Base-by-base conservation (phyloP, 2,888 invertebrate genomes). In the Alloplasta piceator region DNA sequence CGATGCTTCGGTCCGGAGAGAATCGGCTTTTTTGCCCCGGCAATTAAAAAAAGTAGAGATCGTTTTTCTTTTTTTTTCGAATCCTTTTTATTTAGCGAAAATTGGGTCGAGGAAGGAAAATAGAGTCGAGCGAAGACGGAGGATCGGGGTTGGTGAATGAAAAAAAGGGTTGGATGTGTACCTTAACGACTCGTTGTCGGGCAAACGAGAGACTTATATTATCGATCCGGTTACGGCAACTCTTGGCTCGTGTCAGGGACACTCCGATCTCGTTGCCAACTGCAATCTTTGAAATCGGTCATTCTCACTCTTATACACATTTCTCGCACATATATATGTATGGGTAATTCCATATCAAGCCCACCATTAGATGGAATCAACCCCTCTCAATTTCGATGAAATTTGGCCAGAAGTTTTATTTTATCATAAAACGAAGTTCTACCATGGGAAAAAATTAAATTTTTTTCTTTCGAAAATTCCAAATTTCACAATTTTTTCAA, bases 251-350 rank as follows among this genome's bases (percentile, higher is more conserved):
- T 80, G 82, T 82, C 82, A 66, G 67, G 80, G 77, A 82, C 84
- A 80, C 84, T 83, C 78, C 77, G 81, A 84, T 83, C 78, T 81
- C 82, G 84, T 83, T 84, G 84, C 84, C 84, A 84, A 84, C 84
- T 80, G 80, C 84, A 83, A 83, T 84, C 83, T 83, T 84, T 80
- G 78, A 80, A 84, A 83, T 83, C 82, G 72, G n/a, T n/a, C n/a
- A n/a, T n/a, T n/a, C n/a, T 74, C 43, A 46, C 43, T 72, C 39
- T n/a, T 60, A 61, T 14, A 61, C 16, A 26, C 63, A n/a, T n/a
- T n/a, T n/a, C n/a, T n/a, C n/a, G n/a, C n/a, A n/a, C n/a, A n/a
- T n/a, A n/a, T n/a, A n/a, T n/a, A n/a, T n/a, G n/a, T n/a, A n/a
- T n/a, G n/a, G n/a, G n/a, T n/a, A n/a, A n/a, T n/a, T n/a, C n/a